phyloP scores from a whole-genome alignment of 2,113 vertebrate genomes.

The Physeter macrocephalus region DNA sequence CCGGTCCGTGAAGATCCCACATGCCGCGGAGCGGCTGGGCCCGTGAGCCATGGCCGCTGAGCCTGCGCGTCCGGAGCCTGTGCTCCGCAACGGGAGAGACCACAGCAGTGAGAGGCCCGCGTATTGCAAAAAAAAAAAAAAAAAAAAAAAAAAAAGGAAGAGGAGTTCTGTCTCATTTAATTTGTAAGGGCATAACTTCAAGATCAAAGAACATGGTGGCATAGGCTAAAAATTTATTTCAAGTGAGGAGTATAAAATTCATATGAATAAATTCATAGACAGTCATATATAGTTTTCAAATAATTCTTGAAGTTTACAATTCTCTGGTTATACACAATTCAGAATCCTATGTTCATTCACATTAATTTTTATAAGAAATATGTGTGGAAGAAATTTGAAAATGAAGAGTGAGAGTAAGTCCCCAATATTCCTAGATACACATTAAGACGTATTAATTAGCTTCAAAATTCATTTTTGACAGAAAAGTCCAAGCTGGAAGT shows the following conservation, averaged over 20 bases:
- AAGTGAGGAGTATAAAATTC: background rate
- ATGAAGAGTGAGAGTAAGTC: background rate
- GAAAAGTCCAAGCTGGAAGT: background rate
- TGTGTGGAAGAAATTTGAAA: background rate
- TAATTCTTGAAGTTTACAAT: background rate
- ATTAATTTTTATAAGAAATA: constrained; percentile 19
- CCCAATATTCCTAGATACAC: background rate
- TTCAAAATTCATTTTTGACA: background rate
- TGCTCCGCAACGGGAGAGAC: too few species aligned
- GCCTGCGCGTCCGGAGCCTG: too few species aligned
- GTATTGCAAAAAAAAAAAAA: too few species aligned
- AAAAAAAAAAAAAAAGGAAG: too few species aligned
- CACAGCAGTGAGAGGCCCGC: too few species aligned
- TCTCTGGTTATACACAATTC: background rate
- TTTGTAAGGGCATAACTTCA: background rate
- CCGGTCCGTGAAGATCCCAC: too few species aligned
- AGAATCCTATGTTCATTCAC: background rate
- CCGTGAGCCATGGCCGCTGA: too few species aligned
- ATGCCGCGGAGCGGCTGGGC: too few species aligned
- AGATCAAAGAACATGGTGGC: background rate
- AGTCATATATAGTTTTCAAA: background rate
- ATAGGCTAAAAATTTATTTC: background rate
- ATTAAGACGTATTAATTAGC: background rate
- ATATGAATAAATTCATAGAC: constrained; percentile 1
- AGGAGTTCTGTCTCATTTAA: background rate